A percentile compares a stretch with the other conserved stretches of the same genome.
These are phyloP conservation scores for Dysmachus trigonus DNA, from an alignment of 2,888 invertebrate genomes.

Conservation along the genomic window DNA sequence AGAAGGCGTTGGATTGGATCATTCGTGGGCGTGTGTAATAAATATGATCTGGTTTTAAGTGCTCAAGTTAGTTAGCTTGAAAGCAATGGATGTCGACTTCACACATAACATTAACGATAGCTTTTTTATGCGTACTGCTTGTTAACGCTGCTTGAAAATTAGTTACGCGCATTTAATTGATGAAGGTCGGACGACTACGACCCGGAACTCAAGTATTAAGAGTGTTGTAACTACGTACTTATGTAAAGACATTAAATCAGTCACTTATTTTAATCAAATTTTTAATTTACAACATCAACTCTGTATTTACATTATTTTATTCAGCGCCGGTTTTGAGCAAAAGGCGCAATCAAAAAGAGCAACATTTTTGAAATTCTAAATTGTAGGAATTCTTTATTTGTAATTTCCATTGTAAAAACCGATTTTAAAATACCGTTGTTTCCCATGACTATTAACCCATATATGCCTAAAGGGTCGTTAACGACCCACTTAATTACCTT, in stretches of 20 bases:
- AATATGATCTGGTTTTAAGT: not conserved
- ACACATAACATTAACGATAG: not conserved
- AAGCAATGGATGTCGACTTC: not conserved
- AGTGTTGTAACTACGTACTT: not conserved
- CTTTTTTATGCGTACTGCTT: not conserved
- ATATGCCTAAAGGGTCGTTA: too few relatives aligned
- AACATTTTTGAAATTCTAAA: too few relatives aligned
- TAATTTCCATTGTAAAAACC: too few relatives aligned
- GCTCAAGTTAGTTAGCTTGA: not conserved
- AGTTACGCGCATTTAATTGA: not conserved
- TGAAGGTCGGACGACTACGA: not conserved
- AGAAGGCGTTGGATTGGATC: not conserved
- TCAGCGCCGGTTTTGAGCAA: too few relatives aligned
- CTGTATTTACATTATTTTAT: too few relatives aligned
- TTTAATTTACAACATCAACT: not conserved
- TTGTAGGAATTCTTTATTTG: too few relatives aligned
- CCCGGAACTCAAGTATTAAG: not conserved
- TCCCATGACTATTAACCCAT: too few relatives aligned
- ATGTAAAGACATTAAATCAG: not conserved
- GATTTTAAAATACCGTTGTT: too few relatives aligned
- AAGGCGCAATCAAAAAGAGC: too few relatives aligned
- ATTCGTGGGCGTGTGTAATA: not conserved
- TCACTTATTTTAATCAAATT: not conserved
- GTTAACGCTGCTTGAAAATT: not conserved
- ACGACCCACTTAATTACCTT: too few relatives aligned